Evolutionary conservation across 1,140 invertebrate species (phyloP).

Genomic region (Drosophila virilis): DNA sequence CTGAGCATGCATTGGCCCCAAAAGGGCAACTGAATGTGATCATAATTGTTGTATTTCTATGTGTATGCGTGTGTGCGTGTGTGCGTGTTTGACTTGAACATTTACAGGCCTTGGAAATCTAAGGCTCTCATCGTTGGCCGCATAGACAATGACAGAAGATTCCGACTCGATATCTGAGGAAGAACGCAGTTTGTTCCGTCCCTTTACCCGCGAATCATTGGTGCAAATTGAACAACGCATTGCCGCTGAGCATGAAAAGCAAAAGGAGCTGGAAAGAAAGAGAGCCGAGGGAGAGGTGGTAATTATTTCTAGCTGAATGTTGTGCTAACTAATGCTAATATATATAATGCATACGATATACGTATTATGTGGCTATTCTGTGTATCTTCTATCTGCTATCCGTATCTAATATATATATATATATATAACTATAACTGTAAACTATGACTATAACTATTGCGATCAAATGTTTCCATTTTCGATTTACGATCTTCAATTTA

Average conservation of each 20-base stretch:
- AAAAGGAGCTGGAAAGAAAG: slow-evolving; percentile 97
- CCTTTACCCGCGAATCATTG: slow-evolving; percentile 98
- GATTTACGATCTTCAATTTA: slow-evolving; percentile 6
- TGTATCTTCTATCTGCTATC: slow-evolving; percentile 42
- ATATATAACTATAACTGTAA: slow-evolving; percentile 15
- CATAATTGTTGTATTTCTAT: not conserved
- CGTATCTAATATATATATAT: not conserved
- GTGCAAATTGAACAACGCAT: slow-evolving; percentile 96
- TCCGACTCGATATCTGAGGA: slow-evolving; percentile 95
- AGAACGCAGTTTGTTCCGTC: slow-evolving; percentile 97
- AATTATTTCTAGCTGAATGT: slow-evolving; percentile 83
- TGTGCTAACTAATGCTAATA: too few species aligned
- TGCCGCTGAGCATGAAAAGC: slow-evolving; percentile 96
- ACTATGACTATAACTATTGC: not conserved
- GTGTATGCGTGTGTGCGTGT: slow-evolving; percentile 4
- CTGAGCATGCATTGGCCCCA: too few species aligned
- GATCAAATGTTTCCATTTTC: not conserved
- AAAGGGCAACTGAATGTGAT: too few species aligned
- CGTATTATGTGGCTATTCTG: slow-evolving; percentile 56
- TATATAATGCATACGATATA: slow-evolving; percentile 25
- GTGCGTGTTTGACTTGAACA: not conserved
- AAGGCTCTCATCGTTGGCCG: slow-evolving; percentile 85
- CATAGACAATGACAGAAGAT: slow-evolving; percentile 93
- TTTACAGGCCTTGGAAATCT: slow-evolving; percentile 84
- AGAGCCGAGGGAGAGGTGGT: slow-evolving; percentile 96